phyloP scores from a whole-genome alignment of 2,888 invertebrate genomes.

The Luperina nickerlii region DNA sequence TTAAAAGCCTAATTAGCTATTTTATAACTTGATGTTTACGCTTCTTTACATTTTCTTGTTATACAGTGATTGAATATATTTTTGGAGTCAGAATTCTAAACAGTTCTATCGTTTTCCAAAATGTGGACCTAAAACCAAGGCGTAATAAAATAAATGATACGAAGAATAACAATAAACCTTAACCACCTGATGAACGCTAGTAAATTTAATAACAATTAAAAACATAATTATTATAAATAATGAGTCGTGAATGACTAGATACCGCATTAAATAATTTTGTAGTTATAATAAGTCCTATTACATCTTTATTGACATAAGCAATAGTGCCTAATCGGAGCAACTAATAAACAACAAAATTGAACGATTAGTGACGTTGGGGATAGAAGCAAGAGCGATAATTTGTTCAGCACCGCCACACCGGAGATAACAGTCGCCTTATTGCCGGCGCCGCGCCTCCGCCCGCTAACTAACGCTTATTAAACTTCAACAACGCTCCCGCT shows the following conservation, averaged over 20 bases:
- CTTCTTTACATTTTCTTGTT: constrained; percentile 62
- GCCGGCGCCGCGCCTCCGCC: constrained; percentile 81
- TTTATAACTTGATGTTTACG: constrained; percentile 75
- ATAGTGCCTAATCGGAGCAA: constrained; percentile 26
- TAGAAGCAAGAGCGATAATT: constrained; percentile 78
- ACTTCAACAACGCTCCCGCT: constrained; percentile 88
- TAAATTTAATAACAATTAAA: background rate
- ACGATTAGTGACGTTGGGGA: constrained; percentile 67
- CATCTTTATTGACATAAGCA: background rate
- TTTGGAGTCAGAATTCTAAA: background rate
- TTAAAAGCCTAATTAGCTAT: constrained; percentile 84
- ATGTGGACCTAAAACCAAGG: background rate
- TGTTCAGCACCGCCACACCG: constrained; percentile 80
- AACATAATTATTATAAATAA: background rate
- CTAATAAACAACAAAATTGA: constrained; percentile 61
- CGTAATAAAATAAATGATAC: background rate
- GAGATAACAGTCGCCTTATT: constrained; percentile 88
- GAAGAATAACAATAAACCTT: background rate
- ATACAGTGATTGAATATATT: constrained; percentile 32
- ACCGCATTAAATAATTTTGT: background rate
- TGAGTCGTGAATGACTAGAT: background rate
- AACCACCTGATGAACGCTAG: constrained; percentile 1
- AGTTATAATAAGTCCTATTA: background rate
- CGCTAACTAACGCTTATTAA: constrained; percentile 90
- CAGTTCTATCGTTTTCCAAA: background rate